Conservation (phyloP, 2,797 vertebrate species). For the Sarcoramphus papa region DNA sequence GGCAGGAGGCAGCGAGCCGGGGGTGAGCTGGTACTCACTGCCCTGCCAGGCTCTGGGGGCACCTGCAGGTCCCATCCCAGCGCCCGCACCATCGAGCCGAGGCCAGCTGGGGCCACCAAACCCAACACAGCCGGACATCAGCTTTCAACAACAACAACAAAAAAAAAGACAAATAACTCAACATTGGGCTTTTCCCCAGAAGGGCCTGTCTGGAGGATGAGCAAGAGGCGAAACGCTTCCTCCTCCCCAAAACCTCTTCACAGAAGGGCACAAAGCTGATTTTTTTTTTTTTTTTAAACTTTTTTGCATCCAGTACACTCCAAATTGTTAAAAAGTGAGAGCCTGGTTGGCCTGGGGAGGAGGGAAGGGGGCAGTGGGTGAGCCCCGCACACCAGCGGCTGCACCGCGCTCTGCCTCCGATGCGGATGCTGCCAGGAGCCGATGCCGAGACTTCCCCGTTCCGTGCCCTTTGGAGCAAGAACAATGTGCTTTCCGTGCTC, state of each 20-base stretch:
- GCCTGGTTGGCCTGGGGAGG: background rate
- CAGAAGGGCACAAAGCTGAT: background rate
- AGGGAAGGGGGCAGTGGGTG: background rate
- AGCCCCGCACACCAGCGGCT: accelerated
- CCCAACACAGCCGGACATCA: background rate
- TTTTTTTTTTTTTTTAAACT: too few species aligned
- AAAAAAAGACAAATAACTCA: background rate
- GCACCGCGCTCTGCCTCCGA: background rate
- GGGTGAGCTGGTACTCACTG: background rate
- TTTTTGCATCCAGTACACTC: background rate
- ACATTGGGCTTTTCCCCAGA: background rate
- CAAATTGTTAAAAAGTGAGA: background rate
- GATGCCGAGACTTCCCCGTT: accelerated
- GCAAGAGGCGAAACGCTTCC: background rate
- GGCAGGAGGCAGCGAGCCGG: background rate
- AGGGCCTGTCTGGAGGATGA: background rate
- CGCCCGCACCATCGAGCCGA: accelerated
- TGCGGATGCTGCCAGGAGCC: accelerated
- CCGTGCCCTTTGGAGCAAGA: background rate
- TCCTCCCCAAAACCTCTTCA: background rate
- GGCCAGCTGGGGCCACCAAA: background rate
- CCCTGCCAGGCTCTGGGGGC: background rate
- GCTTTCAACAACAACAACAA: background rate
- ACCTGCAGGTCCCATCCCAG: background rate
- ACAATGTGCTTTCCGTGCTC: accelerated